Base-by-base conservation (phyloP, 2,113 vertebrate species). In the Ammodytes dubius region DNA sequence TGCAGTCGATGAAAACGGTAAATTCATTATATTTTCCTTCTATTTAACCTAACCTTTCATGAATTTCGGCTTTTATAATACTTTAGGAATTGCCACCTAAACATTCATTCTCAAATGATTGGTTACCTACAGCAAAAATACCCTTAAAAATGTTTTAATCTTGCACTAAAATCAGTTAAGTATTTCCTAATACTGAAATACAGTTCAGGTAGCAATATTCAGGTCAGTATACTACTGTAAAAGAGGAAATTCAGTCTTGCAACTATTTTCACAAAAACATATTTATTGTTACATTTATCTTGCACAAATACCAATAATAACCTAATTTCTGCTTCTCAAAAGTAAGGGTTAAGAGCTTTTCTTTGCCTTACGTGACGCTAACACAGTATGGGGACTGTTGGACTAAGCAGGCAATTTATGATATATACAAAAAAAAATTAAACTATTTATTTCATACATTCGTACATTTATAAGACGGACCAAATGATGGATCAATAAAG, bases 1-100 rank as follows among this genome's bases (percentile, higher is more conserved):
- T 82, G 98, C 98, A 72, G 98, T 99, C 12, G 98, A 99, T 93
- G 98, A 99, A 93, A 99, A 99, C 37, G 98, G 98, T 99, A 95
- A 96, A 66, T 77, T 52, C 5, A 52, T 10, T 13, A 0, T 42
- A n/a, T 54, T n/a, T 0, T 54, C 61, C 73, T 27, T 54, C 8
- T 39, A 2, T 13, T 15, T 47, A 17, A 3, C 3, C 8, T 15
- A 5, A 11, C 2, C 13, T 37, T 58, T 40, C 7, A 57, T 63
- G 14, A 56, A 19, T 46, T 61, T 59, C 10, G 35, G 3, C 14
- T 77, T 56, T 46, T 59, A 52, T 12, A 27, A 8, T 17, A 42
- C 15, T 46, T 47, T 67, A 19, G 17, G 7, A 64, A 12, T 3
- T n/a, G 8, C 4, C 17, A 47, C 10, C 4, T 19, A 12, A 59